Conservation (phyloP, 2,797 vertebrate genomes). For the Pipistrellus kuhlii region DNA sequence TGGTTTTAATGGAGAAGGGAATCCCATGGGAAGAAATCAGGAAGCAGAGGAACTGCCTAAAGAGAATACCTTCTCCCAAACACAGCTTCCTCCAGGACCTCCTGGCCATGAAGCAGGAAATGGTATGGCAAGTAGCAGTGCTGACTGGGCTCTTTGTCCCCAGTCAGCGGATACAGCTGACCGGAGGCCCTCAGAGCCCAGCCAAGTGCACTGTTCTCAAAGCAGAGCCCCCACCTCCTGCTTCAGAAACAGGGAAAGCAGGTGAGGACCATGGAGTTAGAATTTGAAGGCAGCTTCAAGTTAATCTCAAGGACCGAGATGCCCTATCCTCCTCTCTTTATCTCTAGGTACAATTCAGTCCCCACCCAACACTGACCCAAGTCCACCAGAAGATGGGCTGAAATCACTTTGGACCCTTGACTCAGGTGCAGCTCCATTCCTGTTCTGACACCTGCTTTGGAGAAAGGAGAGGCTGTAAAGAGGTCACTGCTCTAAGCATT, state of each 20-base stretch:
- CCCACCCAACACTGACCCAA: constrained; percentile 53
- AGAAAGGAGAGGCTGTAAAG: neutral
- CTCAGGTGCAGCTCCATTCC: neutral
- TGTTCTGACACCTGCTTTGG: neutral
- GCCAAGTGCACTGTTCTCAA: constrained; percentile 26
- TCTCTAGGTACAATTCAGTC: constrained; percentile 22
- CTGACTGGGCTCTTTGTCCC: constrained; percentile 59
- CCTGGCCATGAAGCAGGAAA: constrained; percentile 59
- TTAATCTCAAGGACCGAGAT: constrained; percentile 39
- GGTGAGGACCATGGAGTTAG: neutral
- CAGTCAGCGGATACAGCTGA: constrained; percentile 63
- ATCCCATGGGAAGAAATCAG: neutral
- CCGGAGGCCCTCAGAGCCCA: neutral
- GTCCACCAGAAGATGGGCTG: constrained; percentile 20
- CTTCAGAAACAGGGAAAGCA: neutral
- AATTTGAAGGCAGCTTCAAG: neutral
- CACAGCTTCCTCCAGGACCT: constrained; percentile 35
- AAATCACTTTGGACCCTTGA: constrained; percentile 49
- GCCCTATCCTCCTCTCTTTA: neutral
- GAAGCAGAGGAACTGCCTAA: neutral
- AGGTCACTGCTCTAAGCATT: neutral
- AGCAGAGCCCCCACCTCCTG: constrained; percentile 1
- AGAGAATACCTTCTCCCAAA: neutral
- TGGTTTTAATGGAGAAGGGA: neutral
- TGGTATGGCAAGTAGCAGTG: neutral